phyloP scores from a whole-genome alignment of 2,888 invertebrate species.

The Brachypalpus laphriformis region DNA sequence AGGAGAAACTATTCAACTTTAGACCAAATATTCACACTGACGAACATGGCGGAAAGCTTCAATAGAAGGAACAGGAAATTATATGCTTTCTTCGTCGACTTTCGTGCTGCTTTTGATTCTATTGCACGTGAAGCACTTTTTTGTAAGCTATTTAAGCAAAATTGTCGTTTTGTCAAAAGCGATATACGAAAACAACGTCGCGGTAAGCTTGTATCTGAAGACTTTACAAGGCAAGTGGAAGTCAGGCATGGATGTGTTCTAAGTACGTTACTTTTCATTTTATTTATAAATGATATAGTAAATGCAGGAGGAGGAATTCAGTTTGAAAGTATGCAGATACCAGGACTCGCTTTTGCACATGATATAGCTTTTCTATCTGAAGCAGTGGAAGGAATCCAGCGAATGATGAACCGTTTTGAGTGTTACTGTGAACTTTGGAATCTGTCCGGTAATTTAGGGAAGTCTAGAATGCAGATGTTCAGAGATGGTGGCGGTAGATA shows the following conservation, averaged over 20 bases:
- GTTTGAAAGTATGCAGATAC: background rate
- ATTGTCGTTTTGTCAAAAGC: background rate
- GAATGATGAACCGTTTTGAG: background rate
- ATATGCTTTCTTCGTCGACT: background rate
- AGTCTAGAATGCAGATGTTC: background rate
- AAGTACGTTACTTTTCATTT: background rate
- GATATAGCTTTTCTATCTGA: constrained; percentile 9
- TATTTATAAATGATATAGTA: background rate
- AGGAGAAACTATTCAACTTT: background rate
- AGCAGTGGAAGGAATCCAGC: constrained; percentile 1
- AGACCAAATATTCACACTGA: background rate
- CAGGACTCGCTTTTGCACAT: background rate
- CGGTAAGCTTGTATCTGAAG: background rate
- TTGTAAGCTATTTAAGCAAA: background rate
- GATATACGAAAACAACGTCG: background rate
- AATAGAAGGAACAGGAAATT: background rate
- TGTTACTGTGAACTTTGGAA: background rate
- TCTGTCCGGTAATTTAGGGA: background rate
- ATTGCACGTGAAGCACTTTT: background rate
- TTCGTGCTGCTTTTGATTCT: background rate
- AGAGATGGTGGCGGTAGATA: too few relatives aligned
- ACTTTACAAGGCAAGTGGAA: background rate
- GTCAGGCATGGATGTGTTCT: background rate
- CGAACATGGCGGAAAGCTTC: background rate
- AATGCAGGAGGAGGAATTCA: background rate